Conservation (phyloP, 2,113 vertebrate species). For the Tetrao urogallus region DNA sequence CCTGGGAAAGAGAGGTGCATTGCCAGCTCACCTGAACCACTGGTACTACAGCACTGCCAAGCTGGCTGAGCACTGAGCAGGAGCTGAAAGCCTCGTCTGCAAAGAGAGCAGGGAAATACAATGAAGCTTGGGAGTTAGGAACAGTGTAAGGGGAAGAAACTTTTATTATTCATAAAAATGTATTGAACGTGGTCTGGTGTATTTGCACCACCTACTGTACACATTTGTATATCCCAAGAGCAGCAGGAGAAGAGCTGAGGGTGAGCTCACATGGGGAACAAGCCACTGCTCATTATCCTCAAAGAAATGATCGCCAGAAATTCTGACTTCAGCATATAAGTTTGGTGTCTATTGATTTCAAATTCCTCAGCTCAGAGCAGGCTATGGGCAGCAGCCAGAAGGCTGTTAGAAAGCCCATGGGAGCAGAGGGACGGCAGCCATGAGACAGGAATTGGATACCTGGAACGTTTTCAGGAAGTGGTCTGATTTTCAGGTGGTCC, state of each 20-base stretch:
- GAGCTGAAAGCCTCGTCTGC: neutral
- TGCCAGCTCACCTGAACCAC: neutral
- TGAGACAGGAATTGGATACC: neutral
- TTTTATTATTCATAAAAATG: neutral
- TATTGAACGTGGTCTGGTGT: neutral
- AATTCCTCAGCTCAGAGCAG: neutral
- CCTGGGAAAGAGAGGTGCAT: neutral
- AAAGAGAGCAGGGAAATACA: neutral
- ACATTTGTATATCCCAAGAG: neutral
- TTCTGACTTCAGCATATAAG: neutral
- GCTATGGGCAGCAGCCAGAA: neutral
- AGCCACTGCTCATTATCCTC: neutral
- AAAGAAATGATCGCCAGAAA: neutral
- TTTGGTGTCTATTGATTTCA: neutral
- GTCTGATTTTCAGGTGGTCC: no score
- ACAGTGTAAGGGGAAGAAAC: neutral
- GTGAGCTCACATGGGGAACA: accelerated
- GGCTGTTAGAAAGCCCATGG: neutral
- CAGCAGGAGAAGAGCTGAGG: neutral
- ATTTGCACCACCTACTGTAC: neutral
- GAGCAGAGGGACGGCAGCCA: neutral
- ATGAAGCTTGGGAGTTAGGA: neutral
- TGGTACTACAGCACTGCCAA: neutral
- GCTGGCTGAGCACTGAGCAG: neutral
- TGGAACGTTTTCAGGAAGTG: neutral